Evolutionary conservation across 1,140 invertebrate genomes (phyloP).

Genomic region (Eriocheir sinensis): DNA sequence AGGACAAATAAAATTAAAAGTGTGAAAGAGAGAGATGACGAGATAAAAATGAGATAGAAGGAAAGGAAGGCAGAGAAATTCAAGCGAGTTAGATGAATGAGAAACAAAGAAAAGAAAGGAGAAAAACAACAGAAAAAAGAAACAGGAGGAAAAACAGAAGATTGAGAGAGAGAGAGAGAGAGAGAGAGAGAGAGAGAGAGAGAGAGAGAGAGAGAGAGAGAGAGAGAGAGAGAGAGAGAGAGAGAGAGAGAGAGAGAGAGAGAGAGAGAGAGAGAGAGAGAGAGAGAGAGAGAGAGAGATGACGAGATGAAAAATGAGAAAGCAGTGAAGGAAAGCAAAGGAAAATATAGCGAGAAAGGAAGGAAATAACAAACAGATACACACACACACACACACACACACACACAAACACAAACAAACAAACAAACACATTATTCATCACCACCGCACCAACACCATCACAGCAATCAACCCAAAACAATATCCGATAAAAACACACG

Average conservation of each 20-base stretch:
- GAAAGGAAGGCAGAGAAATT: too few species aligned
- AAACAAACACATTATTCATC: too few species aligned
- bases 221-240: neutral
- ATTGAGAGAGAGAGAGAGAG: neutral
- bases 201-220: neutral
- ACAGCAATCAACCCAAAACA: too few species aligned
- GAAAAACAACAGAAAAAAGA: neutral
- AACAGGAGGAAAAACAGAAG: neutral
- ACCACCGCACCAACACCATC: too few species aligned
- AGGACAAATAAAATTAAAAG: too few species aligned
- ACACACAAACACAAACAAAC: neutral
- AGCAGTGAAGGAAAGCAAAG: neutral
- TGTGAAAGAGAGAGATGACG: neutral
- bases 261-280: too few species aligned
- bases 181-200: neutral
- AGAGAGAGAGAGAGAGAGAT: too few species aligned
- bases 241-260: too few species aligned
- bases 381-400: neutral
- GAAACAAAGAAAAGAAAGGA: neutral
- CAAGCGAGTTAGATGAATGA: too few species aligned
- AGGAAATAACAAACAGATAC: neutral
- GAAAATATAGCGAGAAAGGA: neutral
- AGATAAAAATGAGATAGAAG: neutral
- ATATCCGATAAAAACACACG: neutral
- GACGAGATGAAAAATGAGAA: neutral